These are phyloP conservation scores for Gasterosteus aculeatus DNA, from an alignment of 2,113 vertebrate species.

Conservation along the genomic window DNA sequence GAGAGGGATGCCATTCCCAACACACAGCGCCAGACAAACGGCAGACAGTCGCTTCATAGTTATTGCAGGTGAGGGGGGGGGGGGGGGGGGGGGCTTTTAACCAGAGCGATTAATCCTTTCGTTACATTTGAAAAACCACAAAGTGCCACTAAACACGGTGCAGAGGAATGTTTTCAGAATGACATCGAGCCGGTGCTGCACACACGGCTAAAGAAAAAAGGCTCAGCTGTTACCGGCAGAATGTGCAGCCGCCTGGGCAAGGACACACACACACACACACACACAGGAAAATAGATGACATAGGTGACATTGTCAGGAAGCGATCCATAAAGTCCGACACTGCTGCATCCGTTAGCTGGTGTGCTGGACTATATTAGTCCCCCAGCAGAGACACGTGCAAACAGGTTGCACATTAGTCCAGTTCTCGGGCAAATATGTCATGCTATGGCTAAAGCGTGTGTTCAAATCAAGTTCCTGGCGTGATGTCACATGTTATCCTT, in stretches of 20 bases:
- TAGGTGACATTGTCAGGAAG: conserved; percentile 63
- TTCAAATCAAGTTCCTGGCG: conserved; percentile 30
- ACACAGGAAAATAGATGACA: conserved; percentile 56
- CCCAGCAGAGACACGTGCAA: conserved; percentile 10
- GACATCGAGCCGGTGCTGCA: not conserved
- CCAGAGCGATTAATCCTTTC: conserved; percentile 15
- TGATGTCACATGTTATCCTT: conserved; percentile 33
- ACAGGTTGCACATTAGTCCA: conserved; percentile 44
- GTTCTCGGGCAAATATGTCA: conserved; percentile 9
- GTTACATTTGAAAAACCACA: not conserved
- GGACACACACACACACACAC: conserved; percentile 3
- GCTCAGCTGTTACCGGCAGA: conserved; percentile 6
- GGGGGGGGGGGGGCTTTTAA: not conserved
- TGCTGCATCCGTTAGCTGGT: conserved; percentile 48
- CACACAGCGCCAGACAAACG: conserved; percentile 10
- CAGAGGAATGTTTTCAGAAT: conserved; percentile 11
- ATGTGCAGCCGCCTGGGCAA: conserved; percentile 17
- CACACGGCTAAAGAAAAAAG: conserved; percentile 12
- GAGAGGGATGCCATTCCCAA: conserved; percentile 22
- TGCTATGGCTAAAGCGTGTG: conserved; percentile 40
- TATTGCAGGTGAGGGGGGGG: not conserved
- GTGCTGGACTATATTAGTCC: conserved; percentile 33
- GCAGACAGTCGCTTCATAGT: not conserved
- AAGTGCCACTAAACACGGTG: not conserved
- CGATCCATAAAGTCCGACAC: conserved; percentile 52